phyloP scores from a whole-genome alignment of 2,888 invertebrate species.

The Hirtodrosophila cameraria region DNA sequence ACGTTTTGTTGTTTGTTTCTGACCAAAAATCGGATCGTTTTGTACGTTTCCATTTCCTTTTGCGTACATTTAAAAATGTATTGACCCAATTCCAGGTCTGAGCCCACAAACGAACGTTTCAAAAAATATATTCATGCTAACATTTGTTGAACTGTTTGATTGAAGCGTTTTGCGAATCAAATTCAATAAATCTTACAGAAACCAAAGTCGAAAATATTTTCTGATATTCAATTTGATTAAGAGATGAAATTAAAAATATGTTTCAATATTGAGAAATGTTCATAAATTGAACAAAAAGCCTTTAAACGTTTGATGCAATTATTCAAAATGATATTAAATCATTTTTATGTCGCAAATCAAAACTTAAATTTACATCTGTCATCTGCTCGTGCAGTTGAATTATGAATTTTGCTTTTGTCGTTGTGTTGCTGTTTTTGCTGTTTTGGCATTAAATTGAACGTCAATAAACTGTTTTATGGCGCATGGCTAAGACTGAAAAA shows the following conservation, averaged over 20 bases:
- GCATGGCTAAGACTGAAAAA: not conserved
- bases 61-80: conserved; percentile 58
- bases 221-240: no score
- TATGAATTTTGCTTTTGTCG: conserved; percentile 19
- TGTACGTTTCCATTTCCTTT: conserved; percentile 59
- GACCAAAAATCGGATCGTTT: conserved; percentile 39
- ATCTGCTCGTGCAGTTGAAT: conserved; percentile 42
- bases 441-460: conserved; percentile 39
- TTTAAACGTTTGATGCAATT: conserved; percentile 18
- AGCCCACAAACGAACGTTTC: conserved; percentile 17
- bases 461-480: conserved; percentile 48
- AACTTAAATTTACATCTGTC: conserved; percentile 51
- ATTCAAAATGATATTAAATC: conserved; percentile 25
- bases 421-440: conserved; percentile 22
- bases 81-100: conserved; percentile 61
- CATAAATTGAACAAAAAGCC: not conserved
- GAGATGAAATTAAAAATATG: not conserved
- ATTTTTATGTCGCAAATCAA: conserved; percentile 35
- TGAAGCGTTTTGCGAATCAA: conserved; percentile 9
- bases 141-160: no score
- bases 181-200: no score
- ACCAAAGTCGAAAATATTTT: conserved; percentile 14
- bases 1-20: conserved; percentile 23
- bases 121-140: no score
- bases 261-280: no score